phyloP scores from a whole-genome alignment of 2,888 invertebrate species.

The Acronicta leporina region DNA sequence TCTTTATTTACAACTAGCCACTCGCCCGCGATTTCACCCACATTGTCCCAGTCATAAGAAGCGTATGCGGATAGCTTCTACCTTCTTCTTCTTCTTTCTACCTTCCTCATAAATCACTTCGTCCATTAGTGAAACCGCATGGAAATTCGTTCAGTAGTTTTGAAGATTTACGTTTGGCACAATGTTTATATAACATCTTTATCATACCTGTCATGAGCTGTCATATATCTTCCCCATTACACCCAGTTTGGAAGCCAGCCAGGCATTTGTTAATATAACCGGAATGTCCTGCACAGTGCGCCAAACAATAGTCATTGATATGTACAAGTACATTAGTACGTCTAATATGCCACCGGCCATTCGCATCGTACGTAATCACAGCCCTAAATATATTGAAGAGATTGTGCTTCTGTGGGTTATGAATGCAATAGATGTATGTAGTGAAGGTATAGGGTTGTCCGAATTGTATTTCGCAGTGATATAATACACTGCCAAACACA shows the following conservation, averaged over 20 bases:
- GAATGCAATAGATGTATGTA: slow-evolving; percentile 21
- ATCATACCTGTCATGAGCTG: slow-evolving; percentile 34
- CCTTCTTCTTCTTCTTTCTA: no score
- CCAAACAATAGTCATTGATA: slow-evolving; percentile 49
- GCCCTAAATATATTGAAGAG: slow-evolving; percentile 42
- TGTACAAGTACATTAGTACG: slow-evolving; percentile 35
- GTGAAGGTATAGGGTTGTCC: slow-evolving; percentile 23
- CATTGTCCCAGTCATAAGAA: no score
- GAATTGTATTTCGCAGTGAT: slow-evolving; percentile 5
- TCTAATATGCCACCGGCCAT: slow-evolving; percentile 44
- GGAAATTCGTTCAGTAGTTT: no score
- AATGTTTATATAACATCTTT: slow-evolving; percentile 14
- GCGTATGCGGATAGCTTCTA: no score
- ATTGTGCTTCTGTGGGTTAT: slow-evolving; percentile 11
- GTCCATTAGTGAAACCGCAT: no score
- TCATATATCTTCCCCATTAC: slow-evolving; percentile 20
- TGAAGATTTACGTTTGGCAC: no score
- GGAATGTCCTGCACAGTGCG: slow-evolving; percentile 40
- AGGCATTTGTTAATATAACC: slow-evolving; percentile 60
- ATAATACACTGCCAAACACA: neutral
- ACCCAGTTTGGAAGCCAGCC: slow-evolving; percentile 57
- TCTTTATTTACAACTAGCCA: no score
- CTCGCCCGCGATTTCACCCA: no score
- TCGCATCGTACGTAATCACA: slow-evolving; percentile 48
- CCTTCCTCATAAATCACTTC: no score